Conservation (phyloP, 2,888 invertebrate genomes). For the Amblyteles armatorius region DNA sequence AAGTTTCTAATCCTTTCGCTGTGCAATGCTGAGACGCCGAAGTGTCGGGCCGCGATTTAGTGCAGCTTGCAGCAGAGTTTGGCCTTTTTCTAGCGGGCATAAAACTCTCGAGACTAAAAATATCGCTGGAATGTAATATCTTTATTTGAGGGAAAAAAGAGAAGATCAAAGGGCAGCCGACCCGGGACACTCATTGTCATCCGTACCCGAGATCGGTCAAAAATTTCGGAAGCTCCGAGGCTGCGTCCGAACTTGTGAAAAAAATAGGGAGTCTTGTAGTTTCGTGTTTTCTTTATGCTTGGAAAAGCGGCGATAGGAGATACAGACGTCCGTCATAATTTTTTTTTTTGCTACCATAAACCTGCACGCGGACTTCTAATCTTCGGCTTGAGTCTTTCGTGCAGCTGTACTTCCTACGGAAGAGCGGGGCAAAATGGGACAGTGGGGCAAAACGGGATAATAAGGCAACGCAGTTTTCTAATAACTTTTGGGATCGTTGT, state of each 20-base stretch:
- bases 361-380: slow-evolving; percentile 70
- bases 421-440: too few relatives aligned
- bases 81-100: background rate
- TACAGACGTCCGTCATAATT: slow-evolving; percentile 32
- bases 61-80: background rate
- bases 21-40: background rate
- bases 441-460: too few relatives aligned
- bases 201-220: slow-evolving; percentile 18
- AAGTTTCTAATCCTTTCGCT: background rate
- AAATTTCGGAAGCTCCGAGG: background rate
- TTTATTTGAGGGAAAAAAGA: slow-evolving; percentile 33
- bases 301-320: slow-evolving; percentile 53
- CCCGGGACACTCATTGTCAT: slow-evolving; percentile 17
- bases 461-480: too few relatives aligned
- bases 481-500: too few relatives aligned
- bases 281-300: slow-evolving; percentile 30
- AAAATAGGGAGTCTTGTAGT: slow-evolving; percentile 25
- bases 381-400: slow-evolving; percentile 60
- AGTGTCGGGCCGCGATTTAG: background rate
- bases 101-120: slow-evolving; percentile 3
- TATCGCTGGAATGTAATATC: slow-evolving; percentile 2
- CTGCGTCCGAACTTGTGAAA: slow-evolving; percentile 9
- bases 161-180: slow-evolving; percentile 58
- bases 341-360: slow-evolving; percentile 80
- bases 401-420: slow-evolving; percentile 49